phyloP scores from a whole-genome alignment of 1,140 invertebrate species.

The Paralvinella palmiformis region DNA sequence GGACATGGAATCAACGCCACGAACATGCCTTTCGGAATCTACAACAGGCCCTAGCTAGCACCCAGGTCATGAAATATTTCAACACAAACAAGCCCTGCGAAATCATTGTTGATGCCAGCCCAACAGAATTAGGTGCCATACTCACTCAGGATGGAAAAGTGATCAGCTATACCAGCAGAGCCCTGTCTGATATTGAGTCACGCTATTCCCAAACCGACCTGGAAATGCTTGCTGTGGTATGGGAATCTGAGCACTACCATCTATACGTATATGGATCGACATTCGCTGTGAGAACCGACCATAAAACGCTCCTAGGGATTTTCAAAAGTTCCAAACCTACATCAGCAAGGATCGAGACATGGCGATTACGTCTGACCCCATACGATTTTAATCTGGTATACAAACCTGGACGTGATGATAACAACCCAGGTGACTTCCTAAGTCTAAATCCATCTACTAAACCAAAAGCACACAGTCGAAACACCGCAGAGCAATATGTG shows the following conservation, averaged over 20 bases:
- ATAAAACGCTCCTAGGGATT: constrained; percentile 19
- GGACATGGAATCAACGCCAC: neutral
- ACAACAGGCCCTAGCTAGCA: neutral
- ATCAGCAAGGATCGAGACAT: constrained; percentile 18
- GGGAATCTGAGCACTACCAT: constrained; percentile 19
- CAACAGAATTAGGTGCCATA: no score
- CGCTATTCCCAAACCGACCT: constrained; percentile 20
- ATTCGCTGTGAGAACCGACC: constrained; percentile 20
- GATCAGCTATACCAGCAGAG: no score
- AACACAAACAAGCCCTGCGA: no score
- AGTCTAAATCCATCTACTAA: no score
- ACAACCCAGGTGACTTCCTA: no score
- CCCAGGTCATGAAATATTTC: neutral
- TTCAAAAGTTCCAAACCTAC: constrained; percentile 4
- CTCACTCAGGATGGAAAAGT: no score
- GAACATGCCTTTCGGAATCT: neutral
- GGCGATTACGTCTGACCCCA: constrained; percentile 16
- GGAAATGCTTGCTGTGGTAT: constrained; percentile 22
- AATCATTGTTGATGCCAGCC: neutral
- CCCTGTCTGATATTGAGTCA: neutral
- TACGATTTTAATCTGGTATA: constrained; percentile 3
- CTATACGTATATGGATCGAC: constrained; percentile 20
- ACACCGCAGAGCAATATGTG: no score
- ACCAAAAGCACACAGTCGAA: no score
- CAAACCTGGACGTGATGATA: neutral